Conservation (phyloP, 2,797 vertebrate genomes). For the Coranthus polyacanthus region DNA sequence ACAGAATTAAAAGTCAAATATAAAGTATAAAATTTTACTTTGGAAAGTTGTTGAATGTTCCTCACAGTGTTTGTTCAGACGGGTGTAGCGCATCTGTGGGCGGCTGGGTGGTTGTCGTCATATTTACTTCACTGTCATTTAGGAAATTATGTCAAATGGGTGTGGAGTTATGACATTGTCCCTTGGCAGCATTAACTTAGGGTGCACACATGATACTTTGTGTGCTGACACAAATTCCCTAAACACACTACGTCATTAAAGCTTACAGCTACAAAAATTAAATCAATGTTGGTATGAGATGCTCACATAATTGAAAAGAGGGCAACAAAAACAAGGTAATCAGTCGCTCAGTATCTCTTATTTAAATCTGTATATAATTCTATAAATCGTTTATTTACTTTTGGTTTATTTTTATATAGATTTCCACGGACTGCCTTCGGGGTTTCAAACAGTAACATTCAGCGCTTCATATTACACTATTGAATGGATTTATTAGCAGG, state of each 20-base stretch:
- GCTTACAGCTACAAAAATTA: background rate
- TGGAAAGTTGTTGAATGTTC: background rate
- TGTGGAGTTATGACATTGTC: slow-evolving; percentile 52
- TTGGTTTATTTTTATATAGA: no score
- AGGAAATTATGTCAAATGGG: slow-evolving; percentile 75
- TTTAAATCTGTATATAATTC: no score
- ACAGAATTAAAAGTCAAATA: background rate
- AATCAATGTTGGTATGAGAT: no score
- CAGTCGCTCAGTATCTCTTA: no score
- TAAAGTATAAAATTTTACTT: background rate
- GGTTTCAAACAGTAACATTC: background rate
- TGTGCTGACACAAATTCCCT: slow-evolving; percentile 17
- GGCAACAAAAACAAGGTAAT: no score
- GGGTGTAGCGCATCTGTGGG: slow-evolving; percentile 37
- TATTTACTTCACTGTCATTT: slow-evolving; percentile 48
- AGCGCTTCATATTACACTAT: background rate
- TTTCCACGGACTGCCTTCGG: no score
- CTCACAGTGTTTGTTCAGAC: slow-evolving; percentile 35
- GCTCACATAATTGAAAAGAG: no score
- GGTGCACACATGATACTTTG: slow-evolving; percentile 18
- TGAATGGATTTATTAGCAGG: background rate
- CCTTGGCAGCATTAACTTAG: slow-evolving; percentile 48
- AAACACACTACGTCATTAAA: slow-evolving; percentile 1
- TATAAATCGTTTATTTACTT: no score
- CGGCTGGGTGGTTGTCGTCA: slow-evolving; percentile 25